phyloP scores from a whole-genome alignment of 1,140 invertebrate species.

The Conus betulinus region DNA sequence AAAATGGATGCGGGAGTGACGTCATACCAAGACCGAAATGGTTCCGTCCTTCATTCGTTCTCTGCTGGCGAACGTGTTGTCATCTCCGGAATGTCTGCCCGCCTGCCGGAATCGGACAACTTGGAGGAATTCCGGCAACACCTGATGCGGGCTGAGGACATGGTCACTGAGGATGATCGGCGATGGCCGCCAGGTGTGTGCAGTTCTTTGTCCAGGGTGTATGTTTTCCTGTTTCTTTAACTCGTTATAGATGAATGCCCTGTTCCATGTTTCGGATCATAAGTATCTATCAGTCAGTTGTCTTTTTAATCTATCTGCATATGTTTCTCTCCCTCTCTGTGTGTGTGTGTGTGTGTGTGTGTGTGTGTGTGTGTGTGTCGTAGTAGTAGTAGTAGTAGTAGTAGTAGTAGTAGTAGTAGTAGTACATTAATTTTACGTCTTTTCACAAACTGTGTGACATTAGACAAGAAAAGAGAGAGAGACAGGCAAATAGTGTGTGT shows the following conservation, averaged over 20 bases:
- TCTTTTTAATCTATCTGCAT: too few relatives aligned
- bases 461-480: too few relatives aligned
- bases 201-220: not conserved
- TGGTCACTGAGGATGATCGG: constrained; percentile 90
- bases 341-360: not conserved
- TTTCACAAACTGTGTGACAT: too few relatives aligned
- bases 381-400: too few relatives aligned
- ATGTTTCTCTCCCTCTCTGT: not conserved
- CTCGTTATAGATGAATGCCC: too few relatives aligned
- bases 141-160: constrained; percentile 89
- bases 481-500: too few relatives aligned
- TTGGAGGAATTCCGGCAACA: constrained; percentile 93
- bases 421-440: too few relatives aligned
- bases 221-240: too few relatives aligned
- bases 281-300: too few relatives aligned
- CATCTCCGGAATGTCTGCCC: constrained; percentile 91
- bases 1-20: not conserved
- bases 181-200: constrained; percentile 84
- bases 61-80: constrained; percentile 82
- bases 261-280: too few relatives aligned
- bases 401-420: too few relatives aligned
- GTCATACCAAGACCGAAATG: not conserved
- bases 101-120: constrained; percentile 90
- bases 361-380: too few relatives aligned
- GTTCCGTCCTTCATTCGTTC: not conserved